A percentile compares a stretch with the other conserved stretches of the same genome.
Evolutionary conservation across 2,113 vertebrate species (phyloP).

Genomic region (Chionomys nivalis): DNA sequence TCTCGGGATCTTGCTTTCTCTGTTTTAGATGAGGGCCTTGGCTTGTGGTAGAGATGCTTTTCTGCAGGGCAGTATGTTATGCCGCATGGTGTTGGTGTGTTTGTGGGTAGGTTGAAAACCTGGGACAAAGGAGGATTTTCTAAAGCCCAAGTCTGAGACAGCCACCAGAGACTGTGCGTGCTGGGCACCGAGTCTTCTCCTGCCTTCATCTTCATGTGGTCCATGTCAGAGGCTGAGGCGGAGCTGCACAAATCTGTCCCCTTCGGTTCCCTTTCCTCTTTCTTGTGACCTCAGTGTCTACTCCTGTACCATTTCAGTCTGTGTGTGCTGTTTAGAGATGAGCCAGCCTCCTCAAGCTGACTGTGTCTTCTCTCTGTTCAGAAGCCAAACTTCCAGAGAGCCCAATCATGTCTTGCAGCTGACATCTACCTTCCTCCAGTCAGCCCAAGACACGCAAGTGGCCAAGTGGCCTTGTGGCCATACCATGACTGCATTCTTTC

Average conservation of each 20-base stretch:
- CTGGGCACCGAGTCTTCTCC: too few relatives aligned
- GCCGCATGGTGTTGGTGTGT: not conserved
- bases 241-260: not conserved
- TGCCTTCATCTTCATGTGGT: not conserved
- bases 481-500: not conserved
- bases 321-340: not conserved
- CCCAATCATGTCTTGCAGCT: not conserved
- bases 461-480: rapidly evolving
- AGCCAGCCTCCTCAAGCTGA: not conserved
- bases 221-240: not conserved
- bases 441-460: too few relatives aligned
- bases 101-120: not conserved
- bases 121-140: not conserved
- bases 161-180: not conserved
- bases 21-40: not conserved
- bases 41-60: not conserved
- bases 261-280: not conserved
- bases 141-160: not conserved
- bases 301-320: rapidly evolving
- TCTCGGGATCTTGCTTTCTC: not conserved
- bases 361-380: not conserved
- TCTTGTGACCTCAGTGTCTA: not conserved
- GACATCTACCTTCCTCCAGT: not conserved
- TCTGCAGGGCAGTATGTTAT: not conserved
- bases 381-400: not conserved